phyloP scores from a whole-genome alignment of 2,888 invertebrate genomes.

The Drosophila basisetae region DNA sequence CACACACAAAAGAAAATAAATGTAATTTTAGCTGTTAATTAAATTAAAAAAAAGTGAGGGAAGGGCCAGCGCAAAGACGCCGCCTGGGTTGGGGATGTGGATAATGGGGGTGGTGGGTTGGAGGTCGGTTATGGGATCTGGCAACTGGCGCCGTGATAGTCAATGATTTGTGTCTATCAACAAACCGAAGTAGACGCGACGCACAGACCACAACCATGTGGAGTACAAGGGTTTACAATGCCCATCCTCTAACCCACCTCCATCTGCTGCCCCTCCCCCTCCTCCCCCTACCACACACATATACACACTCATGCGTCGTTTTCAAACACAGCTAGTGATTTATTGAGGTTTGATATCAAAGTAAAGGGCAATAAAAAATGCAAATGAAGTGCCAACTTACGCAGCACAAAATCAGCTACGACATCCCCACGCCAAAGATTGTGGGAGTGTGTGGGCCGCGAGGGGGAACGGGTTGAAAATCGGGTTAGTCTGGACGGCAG shows the following conservation, averaged over 20 bases:
- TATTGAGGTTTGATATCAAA: slow-evolving; percentile 82
- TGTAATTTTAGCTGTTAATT: slow-evolving; percentile 77
- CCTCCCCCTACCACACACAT: slow-evolving; percentile 10
- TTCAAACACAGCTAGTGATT: slow-evolving; percentile 82
- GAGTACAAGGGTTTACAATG: slow-evolving; percentile 55
- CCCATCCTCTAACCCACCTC: slow-evolving; percentile 5
- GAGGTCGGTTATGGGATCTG: slow-evolving; percentile 10
- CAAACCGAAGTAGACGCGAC: slow-evolving; percentile 35
- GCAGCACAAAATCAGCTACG: slow-evolving; percentile 65
- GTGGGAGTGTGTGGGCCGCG: background rate
- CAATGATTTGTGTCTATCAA: slow-evolving; percentile 79
- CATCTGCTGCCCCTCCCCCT: background rate
- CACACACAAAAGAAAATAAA: slow-evolving; percentile 39
- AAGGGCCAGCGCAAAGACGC: slow-evolving; percentile 15
- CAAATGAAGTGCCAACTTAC: slow-evolving; percentile 83
- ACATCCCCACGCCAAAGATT: slow-evolving; percentile 14
- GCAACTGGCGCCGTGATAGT: slow-evolving; percentile 73
- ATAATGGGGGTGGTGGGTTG: slow-evolving; percentile 11
- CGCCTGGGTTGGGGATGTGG: background rate
- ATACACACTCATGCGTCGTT: slow-evolving; percentile 31
- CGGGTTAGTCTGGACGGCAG: slow-evolving; percentile 42
- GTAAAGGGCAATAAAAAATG: slow-evolving; percentile 83
- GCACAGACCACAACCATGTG: slow-evolving; percentile 68
- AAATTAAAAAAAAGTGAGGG: slow-evolving; percentile 64
- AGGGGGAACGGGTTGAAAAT: slow-evolving; percentile 20